Percentiles rank a stretch among this genome's conserved stretches.
Conservation (phyloP, 2,113 vertebrate genomes). For the Ellobius talpinus region DNA sequence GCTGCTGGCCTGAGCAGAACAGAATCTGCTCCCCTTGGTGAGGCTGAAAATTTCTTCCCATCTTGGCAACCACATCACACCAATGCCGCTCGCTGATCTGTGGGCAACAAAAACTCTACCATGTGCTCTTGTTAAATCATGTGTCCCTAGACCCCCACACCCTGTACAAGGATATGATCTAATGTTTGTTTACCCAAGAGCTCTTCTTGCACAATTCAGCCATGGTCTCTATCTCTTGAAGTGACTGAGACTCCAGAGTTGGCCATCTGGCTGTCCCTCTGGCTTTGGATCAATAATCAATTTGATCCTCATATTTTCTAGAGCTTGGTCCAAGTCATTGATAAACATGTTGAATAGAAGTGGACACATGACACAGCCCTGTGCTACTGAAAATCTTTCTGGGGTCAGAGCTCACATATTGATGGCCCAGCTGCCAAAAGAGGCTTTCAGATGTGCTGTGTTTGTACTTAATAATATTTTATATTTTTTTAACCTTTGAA, state of each 20-base stretch:
- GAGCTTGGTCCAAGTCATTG: constrained; percentile 63
- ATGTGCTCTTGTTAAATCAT: background rate
- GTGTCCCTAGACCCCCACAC: background rate
- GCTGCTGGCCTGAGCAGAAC: background rate
- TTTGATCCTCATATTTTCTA: constrained; percentile 20
- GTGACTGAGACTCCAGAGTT: background rate
- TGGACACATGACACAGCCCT: background rate
- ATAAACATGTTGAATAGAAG: constrained; percentile 47
- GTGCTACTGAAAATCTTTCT: constrained; percentile 53
- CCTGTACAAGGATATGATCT: background rate
- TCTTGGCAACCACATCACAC: constrained; percentile 19
- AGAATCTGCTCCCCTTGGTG: background rate
- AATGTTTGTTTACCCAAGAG: background rate
- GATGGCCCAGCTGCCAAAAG: background rate
- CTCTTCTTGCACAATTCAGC: background rate
- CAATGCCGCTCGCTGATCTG: background rate
- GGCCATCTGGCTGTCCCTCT: background rate
- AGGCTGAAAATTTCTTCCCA: background rate
- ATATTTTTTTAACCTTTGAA: constrained; percentile 58
- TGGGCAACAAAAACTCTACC: background rate
- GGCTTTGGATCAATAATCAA: constrained; percentile 32
- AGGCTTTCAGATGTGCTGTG: constrained; percentile 49
- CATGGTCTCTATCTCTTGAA: background rate
- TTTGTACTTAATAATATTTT: constrained; percentile 52
- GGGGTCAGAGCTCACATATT: constrained; percentile 33